These are phyloP conservation scores for Dendrocincla tyrannina DNA, from an alignment of 2,797 vertebrate genomes.

Conservation along the genomic window DNA sequence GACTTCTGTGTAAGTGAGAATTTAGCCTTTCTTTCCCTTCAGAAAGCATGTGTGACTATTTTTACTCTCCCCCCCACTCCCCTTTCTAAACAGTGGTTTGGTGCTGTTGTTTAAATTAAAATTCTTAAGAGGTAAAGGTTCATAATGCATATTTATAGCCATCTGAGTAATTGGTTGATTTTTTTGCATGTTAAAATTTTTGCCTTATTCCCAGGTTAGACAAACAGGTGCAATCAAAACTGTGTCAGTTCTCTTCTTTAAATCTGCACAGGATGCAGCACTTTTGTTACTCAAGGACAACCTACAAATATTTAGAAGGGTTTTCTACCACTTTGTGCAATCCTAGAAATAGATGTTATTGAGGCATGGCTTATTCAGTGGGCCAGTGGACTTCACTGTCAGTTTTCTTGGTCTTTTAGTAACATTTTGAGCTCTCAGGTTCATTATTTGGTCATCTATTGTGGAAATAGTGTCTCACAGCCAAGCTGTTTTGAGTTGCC, in stretches of 20 bases:
- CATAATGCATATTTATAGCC: not conserved
- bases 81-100: not conserved
- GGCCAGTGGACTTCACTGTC: not conserved
- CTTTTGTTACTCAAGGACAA: not conserved
- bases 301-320: not conserved
- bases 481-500: not conserved
- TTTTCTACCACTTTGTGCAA: not conserved
- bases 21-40: constrained; percentile 5
- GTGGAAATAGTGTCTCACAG: not conserved
- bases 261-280: not conserved
- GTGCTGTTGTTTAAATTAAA: not conserved
- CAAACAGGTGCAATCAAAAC: not conserved
- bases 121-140: not conserved
- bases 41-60: not conserved
- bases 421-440: not conserved
- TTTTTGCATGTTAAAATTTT: not conserved
- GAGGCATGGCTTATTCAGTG: not conserved
- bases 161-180: not conserved
- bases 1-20: constrained; percentile 39
- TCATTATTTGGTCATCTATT: not conserved
- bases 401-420: not conserved
- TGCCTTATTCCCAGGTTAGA: not conserved
- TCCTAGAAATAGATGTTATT: not conserved
- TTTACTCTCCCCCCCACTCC: not conserved
- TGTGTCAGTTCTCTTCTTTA: not conserved